Evolutionary conservation across 2,113 vertebrate genomes (phyloP).

Genomic region (Perccottus glenii): DNA sequence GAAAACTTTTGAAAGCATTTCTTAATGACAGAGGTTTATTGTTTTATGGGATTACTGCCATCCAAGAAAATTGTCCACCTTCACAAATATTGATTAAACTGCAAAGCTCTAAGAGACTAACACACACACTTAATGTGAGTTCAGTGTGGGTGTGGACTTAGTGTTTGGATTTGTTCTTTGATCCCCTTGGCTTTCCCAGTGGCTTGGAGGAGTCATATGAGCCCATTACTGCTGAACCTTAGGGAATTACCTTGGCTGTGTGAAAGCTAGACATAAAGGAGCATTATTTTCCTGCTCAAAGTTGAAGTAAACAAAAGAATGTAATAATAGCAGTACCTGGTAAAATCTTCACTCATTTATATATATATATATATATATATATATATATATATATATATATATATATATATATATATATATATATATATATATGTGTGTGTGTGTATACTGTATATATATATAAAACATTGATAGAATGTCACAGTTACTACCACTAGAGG

Average conservation of each 20-base stretch:
- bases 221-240: conserved; percentile 55
- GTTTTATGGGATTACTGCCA: conserved; percentile 54
- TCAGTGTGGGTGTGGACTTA: conserved; percentile 53
- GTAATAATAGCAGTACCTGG: conserved; percentile 54
- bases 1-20: conserved; percentile 38
- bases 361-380: conserved; percentile 41
- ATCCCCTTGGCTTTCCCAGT: conserved; percentile 47
- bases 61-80: conserved; percentile 46
- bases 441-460: conserved; percentile 55
- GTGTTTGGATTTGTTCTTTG: conserved; percentile 48
- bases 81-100: conserved; percentile 62
- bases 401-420: conserved; percentile 53
- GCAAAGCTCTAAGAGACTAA: conserved; percentile 21
- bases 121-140: conserved; percentile 30
- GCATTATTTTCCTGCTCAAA: conserved; percentile 37
- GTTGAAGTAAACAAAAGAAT: conserved; percentile 53
- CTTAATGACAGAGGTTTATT: conserved; percentile 48
- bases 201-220: conserved; percentile 37
- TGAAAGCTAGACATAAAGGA: conserved; percentile 55
- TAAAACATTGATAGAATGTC: conserved; percentile 69
- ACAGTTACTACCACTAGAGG: conserved; percentile 48
- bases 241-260: conserved; percentile 57
- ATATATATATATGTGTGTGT: too few species aligned
- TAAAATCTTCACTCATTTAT: conserved; percentile 36
- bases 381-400: conserved; percentile 36